These are phyloP conservation scores for Polypedilum pembai DNA, from an alignment of 1,140 invertebrate genomes.

Conservation along the genomic window DNA sequence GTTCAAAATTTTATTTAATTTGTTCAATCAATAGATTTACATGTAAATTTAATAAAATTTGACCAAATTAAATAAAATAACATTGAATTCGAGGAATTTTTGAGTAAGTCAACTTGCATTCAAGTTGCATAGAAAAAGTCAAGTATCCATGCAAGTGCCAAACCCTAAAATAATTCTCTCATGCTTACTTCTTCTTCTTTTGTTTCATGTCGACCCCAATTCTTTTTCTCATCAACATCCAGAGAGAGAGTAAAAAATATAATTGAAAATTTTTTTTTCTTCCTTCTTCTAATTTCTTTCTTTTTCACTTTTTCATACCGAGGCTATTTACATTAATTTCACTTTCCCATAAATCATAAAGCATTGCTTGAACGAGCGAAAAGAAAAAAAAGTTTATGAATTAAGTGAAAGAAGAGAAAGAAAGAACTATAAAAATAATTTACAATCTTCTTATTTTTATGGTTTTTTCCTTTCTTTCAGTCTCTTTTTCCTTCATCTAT, in stretches of 20 bases:
- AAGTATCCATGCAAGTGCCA: too few species aligned
- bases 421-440: neutral
- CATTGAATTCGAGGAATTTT: too few species aligned
- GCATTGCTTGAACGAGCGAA: too few species aligned
- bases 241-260: neutral
- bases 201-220: conserved; percentile 8
- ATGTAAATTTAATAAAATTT: too few species aligned
- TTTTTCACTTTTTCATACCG: too few species aligned
- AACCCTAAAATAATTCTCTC: neutral
- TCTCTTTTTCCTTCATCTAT: neutral
- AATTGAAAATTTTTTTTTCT: conserved; percentile 6
- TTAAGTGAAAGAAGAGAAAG: neutral
- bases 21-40: too few species aligned
- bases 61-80: too few species aligned
- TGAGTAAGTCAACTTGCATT: too few species aligned
- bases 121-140: too few species aligned
- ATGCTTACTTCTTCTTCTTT: neutral
- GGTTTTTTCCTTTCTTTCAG: neutral
- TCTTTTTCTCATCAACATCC: neutral
- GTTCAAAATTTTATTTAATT: too few species aligned
- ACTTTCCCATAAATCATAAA: conserved; percentile 15
- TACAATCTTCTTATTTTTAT: neutral
- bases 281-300: conserved; percentile 3
- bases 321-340: conserved; percentile 11
- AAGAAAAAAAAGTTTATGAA: too few species aligned